A percentile compares a stretch with the other conserved stretches of the same genome.
Conservation (phyloP, 2,797 vertebrate genomes). For the Alauda arvensis region DNA sequence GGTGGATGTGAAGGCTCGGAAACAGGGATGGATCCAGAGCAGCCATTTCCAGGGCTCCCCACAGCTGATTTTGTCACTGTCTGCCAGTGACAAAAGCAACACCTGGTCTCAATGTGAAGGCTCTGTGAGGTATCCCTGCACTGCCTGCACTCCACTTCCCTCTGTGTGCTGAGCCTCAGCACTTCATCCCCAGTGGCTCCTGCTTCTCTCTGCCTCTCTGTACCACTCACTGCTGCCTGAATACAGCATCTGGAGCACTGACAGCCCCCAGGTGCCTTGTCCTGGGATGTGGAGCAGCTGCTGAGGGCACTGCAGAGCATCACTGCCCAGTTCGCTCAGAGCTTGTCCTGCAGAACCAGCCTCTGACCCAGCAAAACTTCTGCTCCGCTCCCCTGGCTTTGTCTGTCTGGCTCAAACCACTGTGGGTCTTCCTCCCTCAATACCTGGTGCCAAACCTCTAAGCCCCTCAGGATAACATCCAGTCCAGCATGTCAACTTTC, state of each 20-base stretch:
- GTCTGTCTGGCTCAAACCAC: neutral
- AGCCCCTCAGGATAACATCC: neutral
- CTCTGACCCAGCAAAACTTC: neutral
- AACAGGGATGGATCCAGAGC: neutral
- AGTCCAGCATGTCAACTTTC: neutral
- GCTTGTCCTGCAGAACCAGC: neutral
- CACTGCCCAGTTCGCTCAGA: neutral
- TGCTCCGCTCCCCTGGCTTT: neutral
- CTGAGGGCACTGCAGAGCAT: neutral
- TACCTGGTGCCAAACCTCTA: neutral
- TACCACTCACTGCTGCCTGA: neutral
- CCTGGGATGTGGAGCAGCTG: fast-evolving
- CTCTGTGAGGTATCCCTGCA: neutral
- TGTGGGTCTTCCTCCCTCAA: neutral
- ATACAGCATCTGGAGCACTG: neutral
- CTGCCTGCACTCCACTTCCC: neutral
- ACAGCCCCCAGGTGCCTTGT: neutral
- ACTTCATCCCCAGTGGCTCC: neutral
- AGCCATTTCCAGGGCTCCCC: neutral
- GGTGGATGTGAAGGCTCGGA: neutral
- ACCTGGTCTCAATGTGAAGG: neutral
- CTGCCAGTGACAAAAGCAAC: neutral
- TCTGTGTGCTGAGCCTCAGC: neutral
- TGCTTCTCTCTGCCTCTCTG: neutral
- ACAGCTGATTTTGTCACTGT: neutral